phyloP scores from a whole-genome alignment of 2,888 invertebrate species.

The Abrostola triplasia region DNA sequence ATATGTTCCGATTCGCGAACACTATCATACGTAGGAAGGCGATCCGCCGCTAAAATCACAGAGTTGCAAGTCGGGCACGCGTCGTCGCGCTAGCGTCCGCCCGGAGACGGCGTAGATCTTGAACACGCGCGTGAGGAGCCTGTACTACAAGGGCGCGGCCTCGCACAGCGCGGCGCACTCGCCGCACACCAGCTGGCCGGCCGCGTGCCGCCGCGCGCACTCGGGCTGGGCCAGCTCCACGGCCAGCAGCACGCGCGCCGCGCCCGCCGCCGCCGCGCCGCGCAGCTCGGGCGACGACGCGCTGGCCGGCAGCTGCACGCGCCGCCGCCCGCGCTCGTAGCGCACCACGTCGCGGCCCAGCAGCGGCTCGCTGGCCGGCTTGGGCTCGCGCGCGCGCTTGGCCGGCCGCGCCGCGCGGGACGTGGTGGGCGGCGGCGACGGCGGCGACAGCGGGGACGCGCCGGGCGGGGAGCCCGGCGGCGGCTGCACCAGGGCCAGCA shows the following conservation, averaged over 20 bases:
- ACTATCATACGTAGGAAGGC: constrained; percentile 48
- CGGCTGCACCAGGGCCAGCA: constrained; percentile 78
- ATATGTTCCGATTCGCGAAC: constrained; percentile 56
- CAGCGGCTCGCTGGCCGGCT: constrained; percentile 83
- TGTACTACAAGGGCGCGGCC: constrained; percentile 81
- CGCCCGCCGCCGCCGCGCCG: constrained; percentile 47
- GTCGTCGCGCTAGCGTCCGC: constrained; percentile 28
- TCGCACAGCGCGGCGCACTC: constrained; percentile 70
- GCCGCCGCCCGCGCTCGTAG: constrained; percentile 54
- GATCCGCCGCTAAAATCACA: constrained; percentile 52
- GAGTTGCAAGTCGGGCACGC: constrained; percentile 51
- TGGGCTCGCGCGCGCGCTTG: constrained; percentile 60
- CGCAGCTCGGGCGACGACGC: constrained; percentile 83
- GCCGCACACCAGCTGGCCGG: constrained; percentile 68
- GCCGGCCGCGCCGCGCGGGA: constrained; percentile 60
- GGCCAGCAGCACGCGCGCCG: constrained; percentile 79
- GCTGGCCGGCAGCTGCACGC: constrained; percentile 69
- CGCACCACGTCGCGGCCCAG: constrained; percentile 70
- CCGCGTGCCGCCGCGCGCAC: constrained; percentile 63
- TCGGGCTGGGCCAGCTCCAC: constrained; percentile 73
- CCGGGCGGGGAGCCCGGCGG: constrained; percentile 69
- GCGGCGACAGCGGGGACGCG: constrained; percentile 56
- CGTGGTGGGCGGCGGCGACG: constrained; percentile 63
- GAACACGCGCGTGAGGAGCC: constrained; percentile 84
- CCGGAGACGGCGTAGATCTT: constrained; percentile 80